Base-by-base conservation (phyloP, 2,888 invertebrate genomes). In the Lasioglossum malachurum region DNA sequence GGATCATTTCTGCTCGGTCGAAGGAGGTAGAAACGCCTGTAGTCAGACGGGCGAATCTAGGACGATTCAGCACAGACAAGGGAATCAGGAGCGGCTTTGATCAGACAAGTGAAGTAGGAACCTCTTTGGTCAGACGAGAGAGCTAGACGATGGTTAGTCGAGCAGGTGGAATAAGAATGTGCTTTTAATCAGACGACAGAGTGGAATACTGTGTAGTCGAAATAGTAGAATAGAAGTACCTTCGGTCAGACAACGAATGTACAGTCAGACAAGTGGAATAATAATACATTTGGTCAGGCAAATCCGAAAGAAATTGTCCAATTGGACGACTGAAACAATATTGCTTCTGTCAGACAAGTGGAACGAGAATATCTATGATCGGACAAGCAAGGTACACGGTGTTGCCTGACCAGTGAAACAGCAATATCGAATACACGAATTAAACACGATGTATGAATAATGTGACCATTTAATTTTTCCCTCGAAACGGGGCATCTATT, bases 1-100 rank as follows among this genome's bases (percentile, higher is more conserved):
- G 67, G 31, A 35, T 67, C 35, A 60, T 67, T 67, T 67, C 67
- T 35, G 31, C 67, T 67, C 19, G 67, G 67, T 60, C 60, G 27
- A 60, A 60, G 60, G 60, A 60, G 27, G 14, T 27, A 27, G 60
- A 60, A 60, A 60, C 16, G 27, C 31, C 60, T 60, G 60, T 60
- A 14, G 60, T 31, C 60, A 31, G 60, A 60, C 27, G 14, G 27
- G 27, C 2, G 60, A 60, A 60, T 60, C 60, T 27, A 16, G 27
- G 7, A 27, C 60, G 16, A 27, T 27, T 60, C 27, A 27, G 60
- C 27, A n/a, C 27, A 60, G 27, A 27, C 60, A 60, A 60, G 27
- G 12, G 60, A 27, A 60, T 27, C 60, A 60, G 60, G 27, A 27
- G 14, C 60, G 27, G n/a, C 60, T 60, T 60, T 60, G 60, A 27